phyloP scores from a whole-genome alignment of 2,113 vertebrate species.

The Solenodon paradoxus region DNA sequence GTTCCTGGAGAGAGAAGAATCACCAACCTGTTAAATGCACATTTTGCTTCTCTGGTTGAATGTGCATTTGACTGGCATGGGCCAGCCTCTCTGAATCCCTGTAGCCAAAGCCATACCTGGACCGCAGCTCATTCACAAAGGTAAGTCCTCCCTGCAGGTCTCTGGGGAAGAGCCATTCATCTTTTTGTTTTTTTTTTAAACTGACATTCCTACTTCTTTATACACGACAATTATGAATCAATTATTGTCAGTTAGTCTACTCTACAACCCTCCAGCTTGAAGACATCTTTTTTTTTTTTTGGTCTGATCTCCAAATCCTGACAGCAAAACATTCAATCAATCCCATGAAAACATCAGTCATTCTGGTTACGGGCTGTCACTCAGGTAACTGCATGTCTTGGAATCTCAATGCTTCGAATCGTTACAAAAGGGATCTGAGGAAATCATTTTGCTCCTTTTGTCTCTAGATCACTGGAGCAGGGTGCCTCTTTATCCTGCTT shows the following conservation, averaged over 20 bases:
- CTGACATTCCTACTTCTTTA: background rate
- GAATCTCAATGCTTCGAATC: background rate
- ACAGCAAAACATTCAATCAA: background rate
- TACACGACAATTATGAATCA: background rate
- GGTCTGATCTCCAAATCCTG: conserved; percentile 21
- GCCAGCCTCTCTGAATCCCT: background rate
- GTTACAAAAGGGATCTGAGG: background rate
- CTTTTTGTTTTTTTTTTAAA: background rate
- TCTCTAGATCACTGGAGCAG: background rate
- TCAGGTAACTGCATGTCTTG: background rate
- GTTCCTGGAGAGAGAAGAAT: background rate
- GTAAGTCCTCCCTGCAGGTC: background rate
- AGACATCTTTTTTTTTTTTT: background rate
- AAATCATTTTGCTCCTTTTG: background rate
- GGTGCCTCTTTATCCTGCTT: background rate
- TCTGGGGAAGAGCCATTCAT: background rate
- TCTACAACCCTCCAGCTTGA: background rate
- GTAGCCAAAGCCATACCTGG: background rate
- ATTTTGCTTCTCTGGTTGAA: background rate
- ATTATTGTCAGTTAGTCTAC: background rate
- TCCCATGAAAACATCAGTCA: background rate
- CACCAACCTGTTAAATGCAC: background rate
- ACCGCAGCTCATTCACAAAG: background rate
- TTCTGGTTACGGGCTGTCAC: background rate
- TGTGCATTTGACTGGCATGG: background rate